Conservation (phyloP, 2,888 invertebrate species). For the Phaedon cochleariae region DNA sequence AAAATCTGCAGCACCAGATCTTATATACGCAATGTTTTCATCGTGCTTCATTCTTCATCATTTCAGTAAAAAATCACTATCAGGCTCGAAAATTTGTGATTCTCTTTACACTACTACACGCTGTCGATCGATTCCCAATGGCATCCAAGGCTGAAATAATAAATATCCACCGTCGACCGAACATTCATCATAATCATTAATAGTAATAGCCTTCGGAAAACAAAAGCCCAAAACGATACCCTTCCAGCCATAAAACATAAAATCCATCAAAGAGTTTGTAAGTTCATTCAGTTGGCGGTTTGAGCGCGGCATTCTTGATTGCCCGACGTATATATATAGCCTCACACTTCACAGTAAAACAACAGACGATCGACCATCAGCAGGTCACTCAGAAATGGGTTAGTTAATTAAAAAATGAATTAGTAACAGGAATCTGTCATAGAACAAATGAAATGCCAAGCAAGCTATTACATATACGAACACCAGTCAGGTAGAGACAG, state of each 20-base stretch:
- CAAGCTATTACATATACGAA: constrained; percentile 53
- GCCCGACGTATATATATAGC: constrained; percentile 43
- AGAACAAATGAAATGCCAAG: constrained; percentile 61
- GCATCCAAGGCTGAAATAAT: too few species aligned
- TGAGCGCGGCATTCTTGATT: too few species aligned
- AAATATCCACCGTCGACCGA: too few species aligned
- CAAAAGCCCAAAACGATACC: constrained; percentile 38
- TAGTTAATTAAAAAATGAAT: constrained; percentile 63
- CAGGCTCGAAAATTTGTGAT: too few species aligned
- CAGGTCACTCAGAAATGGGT: constrained; percentile 51
- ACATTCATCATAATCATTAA: constrained; percentile 25
- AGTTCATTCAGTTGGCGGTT: constrained; percentile 48
- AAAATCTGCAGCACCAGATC: too few species aligned
- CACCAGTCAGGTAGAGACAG: constrained; percentile 47
- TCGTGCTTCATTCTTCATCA: too few species aligned
- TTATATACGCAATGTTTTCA: too few species aligned
- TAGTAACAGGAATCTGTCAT: constrained; percentile 62
- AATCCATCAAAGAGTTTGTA: constrained; percentile 49
- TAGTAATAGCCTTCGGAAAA: constrained; percentile 31
- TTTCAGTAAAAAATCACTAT: too few species aligned
- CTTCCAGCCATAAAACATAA: constrained; percentile 51
- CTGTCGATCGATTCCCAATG: too few species aligned
- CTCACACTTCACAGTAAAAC: constrained; percentile 42
- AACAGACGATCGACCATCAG: constrained; percentile 50
- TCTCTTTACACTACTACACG: too few species aligned